Evolutionary conservation across 2,113 vertebrate genomes (phyloP).

Genomic region (Burhinus oedicnemus): DNA sequence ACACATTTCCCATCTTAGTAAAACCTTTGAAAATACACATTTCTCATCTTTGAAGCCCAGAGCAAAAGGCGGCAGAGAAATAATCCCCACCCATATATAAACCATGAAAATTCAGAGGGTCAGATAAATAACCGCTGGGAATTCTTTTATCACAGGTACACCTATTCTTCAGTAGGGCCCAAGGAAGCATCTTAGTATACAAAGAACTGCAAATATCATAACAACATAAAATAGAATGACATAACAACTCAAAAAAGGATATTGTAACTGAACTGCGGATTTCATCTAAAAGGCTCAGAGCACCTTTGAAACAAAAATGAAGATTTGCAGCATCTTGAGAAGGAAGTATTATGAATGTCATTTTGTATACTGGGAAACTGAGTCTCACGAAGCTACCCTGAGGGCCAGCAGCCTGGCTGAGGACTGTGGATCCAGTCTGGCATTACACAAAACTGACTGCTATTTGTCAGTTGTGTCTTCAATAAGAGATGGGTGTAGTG

Average conservation of each 20-base stretch:
- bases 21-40: background rate
- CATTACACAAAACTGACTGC: background rate
- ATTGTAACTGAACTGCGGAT: background rate
- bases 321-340: background rate
- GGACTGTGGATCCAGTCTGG: background rate
- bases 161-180: background rate
- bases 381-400: background rate
- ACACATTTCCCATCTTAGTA: background rate
- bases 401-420: background rate
- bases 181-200: background rate
- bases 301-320: background rate
- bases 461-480: background rate
- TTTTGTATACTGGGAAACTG: background rate
- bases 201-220: background rate
- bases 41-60: background rate
- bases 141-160: background rate
- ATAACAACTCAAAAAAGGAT: background rate
- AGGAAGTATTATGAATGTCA: background rate
- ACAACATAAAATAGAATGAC: background rate
- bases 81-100: background rate
- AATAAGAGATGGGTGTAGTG: background rate
- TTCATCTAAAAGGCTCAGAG: background rate
- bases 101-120: background rate
- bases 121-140: background rate
- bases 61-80: background rate